Evolutionary conservation across 92 coral and sea anemone genomes (phyloP), one percentile per base, ranked within the genome.

Genomic region (Phenganax marumi): DNA sequence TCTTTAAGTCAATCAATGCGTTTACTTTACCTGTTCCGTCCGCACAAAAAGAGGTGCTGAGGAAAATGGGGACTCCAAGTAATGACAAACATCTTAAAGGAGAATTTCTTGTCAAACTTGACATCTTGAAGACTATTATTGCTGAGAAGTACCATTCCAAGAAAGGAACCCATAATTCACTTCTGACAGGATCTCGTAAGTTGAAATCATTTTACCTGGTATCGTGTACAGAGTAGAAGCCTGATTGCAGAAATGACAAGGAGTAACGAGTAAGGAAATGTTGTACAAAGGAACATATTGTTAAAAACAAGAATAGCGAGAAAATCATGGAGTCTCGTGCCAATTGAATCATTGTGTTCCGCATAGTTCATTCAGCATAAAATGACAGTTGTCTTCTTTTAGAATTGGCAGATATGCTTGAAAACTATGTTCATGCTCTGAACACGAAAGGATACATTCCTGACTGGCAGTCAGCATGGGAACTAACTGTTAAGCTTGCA

Each of bases 391-490:
- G 7, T 53, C 12, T 78, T 8, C 19, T 19, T 43, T 16, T 78
- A 78, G 83, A 78, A 78, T 62, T 78, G 33, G 83, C 83, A 39
- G 83, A 78, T 49, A 62, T 78, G 83, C 60, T 78, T 39, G 73
- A 78, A 50, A 78, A 46, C 51, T 78, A 78, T 52, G 14, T 23
- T 46, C 55, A 78, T 64, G 83, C 83, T 0, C 22, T 78, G 58
- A 78, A 78, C 46, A 78, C 83, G 0, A 78, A 78, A 60, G 83
- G 83, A 33, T 78, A 78, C 25, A 49, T 78, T 63, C 83, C 83
- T 22, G 83, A 78, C 13, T 78, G 73, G 72, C 83, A 78, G 63
- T 78, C 83, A 46, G 83, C 83, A 48, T 78, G 83, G 83, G 83
- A 78, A 62, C 25, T 78, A 51, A 78, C 73, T 2, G 83, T 78